Base-by-base conservation (phyloP, 2,113 vertebrate genomes). In the Poeciliopsis retropinna region DNA sequence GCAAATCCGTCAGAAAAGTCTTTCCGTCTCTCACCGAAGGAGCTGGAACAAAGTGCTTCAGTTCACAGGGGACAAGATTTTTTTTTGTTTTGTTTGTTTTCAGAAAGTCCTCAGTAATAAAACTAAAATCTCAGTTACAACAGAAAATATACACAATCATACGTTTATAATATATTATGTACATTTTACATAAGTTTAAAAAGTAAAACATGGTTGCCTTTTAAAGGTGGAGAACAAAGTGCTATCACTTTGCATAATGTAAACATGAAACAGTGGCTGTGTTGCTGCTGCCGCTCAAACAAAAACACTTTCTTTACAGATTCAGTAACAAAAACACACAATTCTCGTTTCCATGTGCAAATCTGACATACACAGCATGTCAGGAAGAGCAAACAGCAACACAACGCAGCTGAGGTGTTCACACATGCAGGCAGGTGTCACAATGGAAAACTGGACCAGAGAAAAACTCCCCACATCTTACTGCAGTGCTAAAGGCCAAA, bases 51-150 rank as follows among this genome's bases (percentile, higher is more conserved):
- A 90, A 93, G 88, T 90, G 91, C 88, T 87, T 90, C 93, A 94
- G 92, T 93, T 94, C 60, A 75, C 86, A 94, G 93, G 93, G 88
- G 66, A 95, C 94, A 3, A 4, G 12, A 1, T 44, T 27, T 28
- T 68, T 76, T 10, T 51, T 5, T 44, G n/a, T 73, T 54, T 28
- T 68, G 73, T 10, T 41, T 5, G 37, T 73, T 54, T 27, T 15
- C 15, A 12, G 10, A 94, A 96, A 83, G 94, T 94, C 91, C 95
- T 96, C 95, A 94, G 96, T 97, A 97, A 97, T 96, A 98, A 97
- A 97, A 97, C 96, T 97, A 97, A 95, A 96, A 95, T 90, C 89
- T 91, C 94, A 94, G 94, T 95, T 95, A 95, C 96, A 96, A 96
- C 94, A 93, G 94, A 94, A 81, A 96, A 91, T 97, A 96, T 96